Percentiles rank a stretch among this genome's conserved stretches.
phyloP scores from a whole-genome alignment of 1,140 invertebrate species.

The Halictus rubicundus region DNA sequence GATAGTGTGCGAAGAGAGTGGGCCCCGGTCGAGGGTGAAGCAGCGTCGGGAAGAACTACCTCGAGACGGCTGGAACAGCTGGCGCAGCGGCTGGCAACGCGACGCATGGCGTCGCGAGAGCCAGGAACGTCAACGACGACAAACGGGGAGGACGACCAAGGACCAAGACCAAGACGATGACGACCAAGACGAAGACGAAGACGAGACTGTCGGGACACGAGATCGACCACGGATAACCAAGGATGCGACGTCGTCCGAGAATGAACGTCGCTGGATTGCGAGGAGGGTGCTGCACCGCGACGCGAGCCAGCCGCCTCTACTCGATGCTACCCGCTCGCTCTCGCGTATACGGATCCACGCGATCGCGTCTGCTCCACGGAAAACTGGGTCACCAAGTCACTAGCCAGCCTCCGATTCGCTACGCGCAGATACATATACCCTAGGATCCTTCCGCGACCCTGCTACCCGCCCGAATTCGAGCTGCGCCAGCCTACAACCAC shows the following conservation, averaged over 20 bases:
- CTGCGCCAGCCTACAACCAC: not conserved
- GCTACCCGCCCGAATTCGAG: slow-evolving; percentile 2
- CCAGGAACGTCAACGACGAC: not conserved
- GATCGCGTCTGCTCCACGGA: not conserved
- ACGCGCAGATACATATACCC: not conserved
- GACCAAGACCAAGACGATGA: not conserved
- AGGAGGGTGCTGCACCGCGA: not conserved
- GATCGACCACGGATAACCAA: not conserved
- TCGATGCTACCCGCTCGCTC: slow-evolving; percentile 22
- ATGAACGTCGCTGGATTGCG: no score
- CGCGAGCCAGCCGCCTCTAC: slow-evolving; percentile 14
- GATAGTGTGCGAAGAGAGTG: not conserved
- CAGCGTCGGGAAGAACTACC: slow-evolving; percentile 51
- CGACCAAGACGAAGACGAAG: not conserved
- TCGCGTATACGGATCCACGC: slow-evolving; percentile 20
- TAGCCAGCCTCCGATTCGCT: slow-evolving; percentile 11
- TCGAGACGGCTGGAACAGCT: slow-evolving; percentile 67
- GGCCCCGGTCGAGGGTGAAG: not conserved
- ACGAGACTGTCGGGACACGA: not conserved
- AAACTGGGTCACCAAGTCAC: slow-evolving; percentile 54
- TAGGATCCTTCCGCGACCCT: slow-evolving; percentile 26
- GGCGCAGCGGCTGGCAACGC: slow-evolving; percentile 63
- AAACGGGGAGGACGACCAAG: not conserved
- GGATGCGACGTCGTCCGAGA: not conserved
- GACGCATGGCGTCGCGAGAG: slow-evolving; percentile 53